Conservation (phyloP, 2,113 vertebrate species). For the Bathybates hornii region DNA sequence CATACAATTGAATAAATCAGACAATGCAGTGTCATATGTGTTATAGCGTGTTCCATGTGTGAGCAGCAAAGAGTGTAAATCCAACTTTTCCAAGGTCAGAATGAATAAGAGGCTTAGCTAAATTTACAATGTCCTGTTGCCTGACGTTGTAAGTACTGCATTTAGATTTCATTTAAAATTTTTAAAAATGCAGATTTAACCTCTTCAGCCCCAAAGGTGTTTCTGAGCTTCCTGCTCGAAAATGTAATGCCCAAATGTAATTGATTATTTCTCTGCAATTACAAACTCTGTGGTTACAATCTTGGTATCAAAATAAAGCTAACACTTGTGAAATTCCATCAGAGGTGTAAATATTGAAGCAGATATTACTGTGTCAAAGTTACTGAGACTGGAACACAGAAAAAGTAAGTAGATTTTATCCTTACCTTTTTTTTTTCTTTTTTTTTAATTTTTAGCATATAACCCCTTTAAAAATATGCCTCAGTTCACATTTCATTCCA, state of each 20-base stretch:
- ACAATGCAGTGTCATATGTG: accelerated
- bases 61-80: background rate
- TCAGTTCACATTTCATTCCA: no score
- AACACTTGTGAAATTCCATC: accelerated
- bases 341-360: no score
- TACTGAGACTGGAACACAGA: no score
- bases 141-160: accelerated
- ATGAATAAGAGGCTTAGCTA: background rate
- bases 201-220: background rate
- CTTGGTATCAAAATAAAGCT: no score
- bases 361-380: no score
- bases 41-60: accelerated
- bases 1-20: background rate
- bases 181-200: background rate
- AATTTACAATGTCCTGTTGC: background rate
- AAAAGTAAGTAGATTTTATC: no score
- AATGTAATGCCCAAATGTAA: no score
- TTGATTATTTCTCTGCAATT: no score
- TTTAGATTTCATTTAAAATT: accelerated
- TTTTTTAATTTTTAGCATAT: accelerated
- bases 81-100: background rate
- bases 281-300: accelerated
- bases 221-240: accelerated
- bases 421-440: no score
- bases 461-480: accelerated